These are phyloP conservation scores for Melierax canorus DNA, from an alignment of 2,113 vertebrate genomes.

Conservation along the genomic window DNA sequence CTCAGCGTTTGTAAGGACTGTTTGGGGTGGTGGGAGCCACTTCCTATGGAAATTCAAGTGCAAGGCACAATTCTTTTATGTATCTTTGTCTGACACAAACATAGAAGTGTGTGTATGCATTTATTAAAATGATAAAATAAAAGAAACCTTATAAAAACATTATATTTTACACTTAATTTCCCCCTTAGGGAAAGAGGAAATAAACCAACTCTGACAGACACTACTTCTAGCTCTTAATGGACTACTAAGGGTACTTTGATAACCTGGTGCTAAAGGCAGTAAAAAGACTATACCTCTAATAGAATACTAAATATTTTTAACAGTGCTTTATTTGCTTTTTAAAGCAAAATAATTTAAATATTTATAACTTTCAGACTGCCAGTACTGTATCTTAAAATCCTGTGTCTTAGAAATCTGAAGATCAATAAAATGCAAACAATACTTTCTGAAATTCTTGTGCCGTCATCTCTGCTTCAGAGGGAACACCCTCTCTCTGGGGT, in stretches of 20 bases:
- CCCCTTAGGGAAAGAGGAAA: background rate
- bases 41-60: background rate
- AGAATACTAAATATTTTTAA: background rate
- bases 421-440: background rate
- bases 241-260: background rate
- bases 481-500: conserved; percentile 47
- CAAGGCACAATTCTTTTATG: background rate
- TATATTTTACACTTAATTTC: background rate
- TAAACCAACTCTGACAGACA: background rate
- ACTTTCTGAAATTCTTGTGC: conserved; percentile 17
- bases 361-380: background rate
- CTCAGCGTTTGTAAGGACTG: background rate
- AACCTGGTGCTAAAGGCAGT: background rate
- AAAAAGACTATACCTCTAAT: background rate
- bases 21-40: background rate
- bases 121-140: background rate
- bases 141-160: background rate
- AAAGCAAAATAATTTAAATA: background rate
- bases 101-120: background rate
- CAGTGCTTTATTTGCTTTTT: background rate
- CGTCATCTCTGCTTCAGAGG: background rate
- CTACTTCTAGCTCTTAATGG: background rate
- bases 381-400: background rate
- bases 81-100: background rate
- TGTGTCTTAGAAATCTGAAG: background rate